These are phyloP conservation scores for Scaptomyza montana DNA, from an alignment of 1,140 invertebrate species.

Conservation along the genomic window DNA sequence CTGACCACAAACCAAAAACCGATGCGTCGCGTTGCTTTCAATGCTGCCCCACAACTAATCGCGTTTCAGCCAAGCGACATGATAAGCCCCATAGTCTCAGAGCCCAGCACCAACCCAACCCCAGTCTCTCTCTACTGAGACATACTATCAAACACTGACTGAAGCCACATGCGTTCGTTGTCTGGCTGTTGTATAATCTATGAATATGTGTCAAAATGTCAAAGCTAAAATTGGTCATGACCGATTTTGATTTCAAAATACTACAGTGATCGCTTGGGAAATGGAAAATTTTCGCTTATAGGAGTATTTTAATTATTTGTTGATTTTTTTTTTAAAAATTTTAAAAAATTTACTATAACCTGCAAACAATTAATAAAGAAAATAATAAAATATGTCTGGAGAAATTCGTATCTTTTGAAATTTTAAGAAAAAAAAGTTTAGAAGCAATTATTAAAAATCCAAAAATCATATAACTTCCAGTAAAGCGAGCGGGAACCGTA, in stretches of 20 bases:
- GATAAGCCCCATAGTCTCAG: slow-evolving; percentile 24
- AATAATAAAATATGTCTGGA: too few relatives aligned
- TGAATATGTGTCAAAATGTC: slow-evolving; percentile 66
- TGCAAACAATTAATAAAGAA: too few relatives aligned
- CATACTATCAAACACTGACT: not conserved
- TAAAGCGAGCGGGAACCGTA: not conserved
- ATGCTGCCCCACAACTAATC: slow-evolving; percentile 60
- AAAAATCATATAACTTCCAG: too few relatives aligned
- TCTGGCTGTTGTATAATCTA: slow-evolving; percentile 48
- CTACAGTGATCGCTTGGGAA: not conserved
- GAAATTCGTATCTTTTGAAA: too few relatives aligned
- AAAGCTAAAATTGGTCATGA: slow-evolving; percentile 66
- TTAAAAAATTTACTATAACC: too few relatives aligned
- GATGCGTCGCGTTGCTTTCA: slow-evolving; percentile 23
- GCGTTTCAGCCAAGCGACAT: slow-evolving; percentile 38
- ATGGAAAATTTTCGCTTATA: too few relatives aligned
- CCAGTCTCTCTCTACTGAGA: not conserved
- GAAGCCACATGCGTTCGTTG: not conserved
- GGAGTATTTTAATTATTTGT: too few relatives aligned
- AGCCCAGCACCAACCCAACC: not conserved
- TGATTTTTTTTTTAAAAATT: too few relatives aligned
- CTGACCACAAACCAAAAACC: slow-evolving; percentile 28
- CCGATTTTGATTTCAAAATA: slow-evolving; percentile 46
- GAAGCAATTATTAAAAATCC: too few relatives aligned
- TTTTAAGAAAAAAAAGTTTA: too few relatives aligned